Conservation (phyloP, 2,797 vertebrate species). For the Amblyraja radiata region DNA sequence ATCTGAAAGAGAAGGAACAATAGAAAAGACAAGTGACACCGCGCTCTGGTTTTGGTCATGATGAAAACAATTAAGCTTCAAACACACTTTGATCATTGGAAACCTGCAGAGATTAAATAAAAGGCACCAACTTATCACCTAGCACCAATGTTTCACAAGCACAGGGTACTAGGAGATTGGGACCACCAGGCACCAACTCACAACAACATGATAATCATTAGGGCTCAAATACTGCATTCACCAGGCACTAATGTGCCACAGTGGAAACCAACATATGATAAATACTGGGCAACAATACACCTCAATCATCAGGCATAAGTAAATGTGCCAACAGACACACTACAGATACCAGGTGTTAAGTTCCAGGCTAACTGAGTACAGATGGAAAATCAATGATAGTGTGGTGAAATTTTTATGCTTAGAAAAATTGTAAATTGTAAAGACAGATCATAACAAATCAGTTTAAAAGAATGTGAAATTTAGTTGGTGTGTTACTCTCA, state of each 20-base stretch:
- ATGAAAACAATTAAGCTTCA: neutral
- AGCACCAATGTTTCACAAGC: neutral
- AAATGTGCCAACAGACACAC: constrained; percentile 10
- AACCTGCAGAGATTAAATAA: constrained; percentile 45
- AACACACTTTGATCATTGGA: constrained; percentile 39
- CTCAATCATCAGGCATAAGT: neutral
- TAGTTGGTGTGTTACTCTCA: neutral
- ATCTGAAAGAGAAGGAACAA: constrained; percentile 73
- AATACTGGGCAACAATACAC: neutral
- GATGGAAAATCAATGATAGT: neutral
- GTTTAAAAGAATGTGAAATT: neutral
- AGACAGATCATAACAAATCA: neutral
- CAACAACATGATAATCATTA: neutral
- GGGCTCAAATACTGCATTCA: neutral
- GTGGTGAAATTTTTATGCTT: neutral
- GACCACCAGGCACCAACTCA: neutral
- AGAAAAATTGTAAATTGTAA: neutral
- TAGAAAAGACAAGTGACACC: neutral
- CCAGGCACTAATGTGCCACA: neutral
- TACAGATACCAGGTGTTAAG: constrained; percentile 7
- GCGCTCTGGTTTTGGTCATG: neutral
- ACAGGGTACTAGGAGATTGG: neutral
- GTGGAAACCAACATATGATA: neutral
- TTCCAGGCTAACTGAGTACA: neutral
- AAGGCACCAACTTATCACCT: neutral